Evolutionary conservation across 2,888 invertebrate species (phyloP).

Genomic region (Phoronis australis): DNA sequence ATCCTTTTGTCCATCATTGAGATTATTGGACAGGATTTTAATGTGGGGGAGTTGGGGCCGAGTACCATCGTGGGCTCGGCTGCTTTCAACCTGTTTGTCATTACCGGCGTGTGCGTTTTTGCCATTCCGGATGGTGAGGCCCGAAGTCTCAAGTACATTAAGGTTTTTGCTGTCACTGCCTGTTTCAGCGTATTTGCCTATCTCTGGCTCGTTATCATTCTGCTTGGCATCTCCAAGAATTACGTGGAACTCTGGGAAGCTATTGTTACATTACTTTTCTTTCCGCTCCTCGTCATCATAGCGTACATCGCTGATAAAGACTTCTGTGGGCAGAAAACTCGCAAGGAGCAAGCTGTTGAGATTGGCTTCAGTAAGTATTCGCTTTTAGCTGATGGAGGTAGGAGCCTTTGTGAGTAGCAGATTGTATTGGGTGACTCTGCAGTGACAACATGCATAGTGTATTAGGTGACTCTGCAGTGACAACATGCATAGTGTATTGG

Average conservation of each 20-base stretch:
- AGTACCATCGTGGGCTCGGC: constrained; percentile 61
- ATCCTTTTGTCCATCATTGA: constrained; percentile 58
- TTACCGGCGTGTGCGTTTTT: constrained; percentile 58
- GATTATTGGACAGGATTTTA: constrained; percentile 51
- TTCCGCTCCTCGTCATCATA: constrained; percentile 57
- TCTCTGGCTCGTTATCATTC: constrained; percentile 59
- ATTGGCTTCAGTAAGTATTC: constrained; percentile 31
- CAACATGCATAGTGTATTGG: no score
- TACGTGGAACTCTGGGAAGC: constrained; percentile 60
- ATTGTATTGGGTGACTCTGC: no score
- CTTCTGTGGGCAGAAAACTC: constrained; percentile 26
- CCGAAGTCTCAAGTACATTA: constrained; percentile 53
- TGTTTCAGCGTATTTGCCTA: constrained; percentile 58
- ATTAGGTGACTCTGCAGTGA: no score
- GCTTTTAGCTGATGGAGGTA: no score
- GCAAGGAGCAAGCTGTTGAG: constrained; percentile 30
- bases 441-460: no score
- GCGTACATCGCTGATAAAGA: constrained; percentile 59
- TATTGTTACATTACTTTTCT: constrained; percentile 58
- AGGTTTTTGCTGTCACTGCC: constrained; percentile 53
- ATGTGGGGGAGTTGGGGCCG: constrained; percentile 57
- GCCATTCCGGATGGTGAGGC: constrained; percentile 53
- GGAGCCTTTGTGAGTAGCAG: no score
- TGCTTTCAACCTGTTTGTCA: constrained; percentile 59
- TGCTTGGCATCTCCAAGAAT: constrained; percentile 52